A percentile compares a stretch with the other conserved stretches of the same genome.
phyloP scores from a whole-genome alignment of 2,113 vertebrate genomes.

The Myrmecophaga tridactyla region DNA sequence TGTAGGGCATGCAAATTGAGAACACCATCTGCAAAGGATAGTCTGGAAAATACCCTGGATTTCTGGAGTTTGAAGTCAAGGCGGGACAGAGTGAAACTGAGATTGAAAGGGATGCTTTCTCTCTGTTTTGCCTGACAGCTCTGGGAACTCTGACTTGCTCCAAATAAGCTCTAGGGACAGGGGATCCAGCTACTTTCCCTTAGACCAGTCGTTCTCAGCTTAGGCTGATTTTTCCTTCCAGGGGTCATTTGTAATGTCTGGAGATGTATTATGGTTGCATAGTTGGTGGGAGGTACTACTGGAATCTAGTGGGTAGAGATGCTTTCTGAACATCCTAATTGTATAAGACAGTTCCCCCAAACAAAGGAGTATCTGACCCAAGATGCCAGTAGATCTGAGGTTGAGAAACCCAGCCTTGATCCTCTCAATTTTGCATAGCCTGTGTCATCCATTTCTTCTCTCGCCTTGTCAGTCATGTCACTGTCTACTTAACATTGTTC shows the following conservation, averaged over 20 bases:
- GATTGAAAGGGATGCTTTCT: neutral
- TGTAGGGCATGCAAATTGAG: neutral
- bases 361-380: neutral
- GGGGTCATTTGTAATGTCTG: neutral
- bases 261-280: neutral
- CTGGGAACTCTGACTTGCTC: neutral
- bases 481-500: neutral
- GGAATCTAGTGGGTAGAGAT: neutral
- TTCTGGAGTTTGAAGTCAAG: neutral
- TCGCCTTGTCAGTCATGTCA: neutral
- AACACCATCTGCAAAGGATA: neutral
- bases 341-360: neutral
- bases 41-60: neutral
- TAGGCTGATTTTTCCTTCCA: neutral
- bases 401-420: neutral
- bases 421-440: neutral
- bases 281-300: neutral
- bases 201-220: neutral
- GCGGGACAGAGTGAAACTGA: neutral
- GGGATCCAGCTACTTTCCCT: neutral
- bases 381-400: neutral
- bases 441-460: neutral
- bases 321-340: neutral
- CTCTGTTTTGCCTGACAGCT: neutral
- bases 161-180: neutral